Conservation (phyloP, 2,888 invertebrate genomes). For the Isotomurus palustris region DNA sequence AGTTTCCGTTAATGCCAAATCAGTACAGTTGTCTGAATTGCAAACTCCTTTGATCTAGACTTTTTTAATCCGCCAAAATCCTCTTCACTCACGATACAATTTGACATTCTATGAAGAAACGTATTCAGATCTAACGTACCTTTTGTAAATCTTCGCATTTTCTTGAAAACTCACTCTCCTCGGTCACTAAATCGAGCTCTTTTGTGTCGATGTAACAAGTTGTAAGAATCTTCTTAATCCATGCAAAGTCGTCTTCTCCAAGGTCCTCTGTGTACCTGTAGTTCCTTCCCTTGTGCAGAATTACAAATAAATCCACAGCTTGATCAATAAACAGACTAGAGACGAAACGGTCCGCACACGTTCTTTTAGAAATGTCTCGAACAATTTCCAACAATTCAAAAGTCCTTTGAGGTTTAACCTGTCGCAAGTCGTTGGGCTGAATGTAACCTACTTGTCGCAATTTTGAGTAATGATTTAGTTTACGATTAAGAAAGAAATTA, state of each 20-base stretch:
- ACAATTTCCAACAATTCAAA: slow-evolving; percentile 24
- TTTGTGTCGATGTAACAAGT: slow-evolving; percentile 15
- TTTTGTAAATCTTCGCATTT: slow-evolving; percentile 18
- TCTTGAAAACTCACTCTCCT: not conserved
- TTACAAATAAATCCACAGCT: slow-evolving; percentile 46
- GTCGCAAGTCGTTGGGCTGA: slow-evolving; percentile 9
- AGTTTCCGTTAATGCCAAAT: slow-evolving; percentile 13
- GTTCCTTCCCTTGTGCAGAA: slow-evolving; percentile 32
- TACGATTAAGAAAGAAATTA: slow-evolving; percentile 28
- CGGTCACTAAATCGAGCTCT: slow-evolving; percentile 4
- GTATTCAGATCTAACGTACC: slow-evolving; percentile 4
- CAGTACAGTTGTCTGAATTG: slow-evolving; percentile 12
- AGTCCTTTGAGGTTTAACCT: slow-evolving; percentile 24
- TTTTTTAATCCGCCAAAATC: not conserved
- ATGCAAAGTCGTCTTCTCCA: slow-evolving; percentile 21
- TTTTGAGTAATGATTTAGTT: slow-evolving; percentile 29
- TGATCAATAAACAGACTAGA: slow-evolving; percentile 29
- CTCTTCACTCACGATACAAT: not conserved
- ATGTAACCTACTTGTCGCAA: slow-evolving; percentile 25
- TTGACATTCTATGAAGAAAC: not conserved
- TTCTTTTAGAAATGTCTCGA: slow-evolving; percentile 22
- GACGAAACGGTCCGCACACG: slow-evolving; percentile 21
- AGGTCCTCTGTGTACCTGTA: slow-evolving; percentile 25
- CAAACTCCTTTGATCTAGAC: slow-evolving; percentile 16
- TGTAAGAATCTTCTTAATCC: slow-evolving; percentile 27